These are phyloP conservation scores for Antennarius maculatus DNA, from an alignment of 2,797 vertebrate species.

Conservation along the genomic window DNA sequence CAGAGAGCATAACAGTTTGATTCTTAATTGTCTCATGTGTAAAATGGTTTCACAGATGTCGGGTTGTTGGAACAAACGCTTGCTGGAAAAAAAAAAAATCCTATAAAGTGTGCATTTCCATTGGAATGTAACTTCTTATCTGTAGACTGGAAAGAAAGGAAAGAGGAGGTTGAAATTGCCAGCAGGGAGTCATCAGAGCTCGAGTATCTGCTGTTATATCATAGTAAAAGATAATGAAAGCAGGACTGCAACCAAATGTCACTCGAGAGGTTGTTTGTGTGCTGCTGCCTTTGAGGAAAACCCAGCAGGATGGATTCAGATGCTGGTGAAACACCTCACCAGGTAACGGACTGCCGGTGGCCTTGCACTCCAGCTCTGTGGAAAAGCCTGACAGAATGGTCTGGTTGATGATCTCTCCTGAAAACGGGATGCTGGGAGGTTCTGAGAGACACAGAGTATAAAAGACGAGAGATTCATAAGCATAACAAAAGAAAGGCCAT, in stretches of 20 bases:
- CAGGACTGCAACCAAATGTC: slow-evolving; percentile 9
- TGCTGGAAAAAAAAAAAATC: slow-evolving; percentile 11
- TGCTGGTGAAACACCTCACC: slow-evolving; percentile 74
- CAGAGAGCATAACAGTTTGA: too few species aligned
- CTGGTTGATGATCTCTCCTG: slow-evolving; percentile 88
- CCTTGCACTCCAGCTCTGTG: slow-evolving; percentile 89
- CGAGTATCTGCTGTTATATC: slow-evolving; percentile 41
- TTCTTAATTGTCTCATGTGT: too few species aligned
- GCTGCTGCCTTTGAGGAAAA: slow-evolving; percentile 6
- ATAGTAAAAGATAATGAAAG: slow-evolving; percentile 39
- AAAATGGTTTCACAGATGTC: slow-evolving; percentile 6
- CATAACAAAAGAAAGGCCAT: slow-evolving; percentile 22
- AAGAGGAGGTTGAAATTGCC: slow-evolving; percentile 19
- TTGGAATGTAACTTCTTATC: slow-evolving; percentile 38
- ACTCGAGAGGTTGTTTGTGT: slow-evolving; percentile 4
- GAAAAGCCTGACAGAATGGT: slow-evolving; percentile 89
- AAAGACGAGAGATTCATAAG: slow-evolving; percentile 18
- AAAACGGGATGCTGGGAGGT: slow-evolving; percentile 86
- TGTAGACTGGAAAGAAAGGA: slow-evolving; percentile 18
- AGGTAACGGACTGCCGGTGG: slow-evolving; percentile 88
- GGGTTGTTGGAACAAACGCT: slow-evolving; percentile 21
- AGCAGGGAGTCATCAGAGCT: slow-evolving; percentile 43
- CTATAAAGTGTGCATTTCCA: slow-evolving; percentile 9
- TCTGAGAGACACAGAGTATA: slow-evolving; percentile 78
- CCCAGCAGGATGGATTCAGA: slow-evolving; percentile 17